Evolutionary conservation across 2,888 invertebrate genomes (phyloP), one percentile per base, ranked within the genome.

Genomic region (Drosophila melanocephala): DNA sequence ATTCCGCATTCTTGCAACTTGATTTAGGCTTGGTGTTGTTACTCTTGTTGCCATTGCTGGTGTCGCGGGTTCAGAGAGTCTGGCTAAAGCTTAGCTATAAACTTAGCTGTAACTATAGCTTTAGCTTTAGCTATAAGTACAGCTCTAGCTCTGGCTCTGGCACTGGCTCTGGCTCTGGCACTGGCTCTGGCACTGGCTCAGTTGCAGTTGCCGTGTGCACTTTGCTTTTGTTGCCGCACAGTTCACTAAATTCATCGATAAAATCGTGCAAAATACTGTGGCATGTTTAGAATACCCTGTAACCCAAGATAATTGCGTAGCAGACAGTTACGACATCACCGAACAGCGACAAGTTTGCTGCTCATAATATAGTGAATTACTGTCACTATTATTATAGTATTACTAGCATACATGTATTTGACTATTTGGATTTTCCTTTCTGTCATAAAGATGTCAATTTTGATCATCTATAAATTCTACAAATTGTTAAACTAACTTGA

Each of bases 1-100:
- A 87, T 87, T 87, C 87, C 87, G 87, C 87, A 87, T 87, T 87
- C 90, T 89, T 87, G 83, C 86, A 82, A 91, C 91, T 87, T 87
- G 87, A 84, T 89, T 89, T 89, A 90, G 89, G 91, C 91, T 89
- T 87, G 91, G 89, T 87, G 77, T 73, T 71, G 71, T 14, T 56
- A 30, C 22, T 58, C 52, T n/a, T 61, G 73, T 22, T 72, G 62
- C 39, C 67, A 74, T 55, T 64, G 62, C 62, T 71, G 51, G 51
- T 71, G 76, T 76, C 72, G 76, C 66, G 62, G 32, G 75, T 70
- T 75, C 60, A 75, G 69, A 39, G 39, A 47, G 47, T 57, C 56
- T 56, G 19, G 28, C 39, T 39, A 1, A 19, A 26, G 39, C 47
- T 39, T 33, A 28, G 19, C 28, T 57, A 5, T 10, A 5, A 42